Percentiles rank a stretch among this genome's conserved stretches.
Conservation (phyloP, 2,888 invertebrate species). For the Acronicta alni region DNA sequence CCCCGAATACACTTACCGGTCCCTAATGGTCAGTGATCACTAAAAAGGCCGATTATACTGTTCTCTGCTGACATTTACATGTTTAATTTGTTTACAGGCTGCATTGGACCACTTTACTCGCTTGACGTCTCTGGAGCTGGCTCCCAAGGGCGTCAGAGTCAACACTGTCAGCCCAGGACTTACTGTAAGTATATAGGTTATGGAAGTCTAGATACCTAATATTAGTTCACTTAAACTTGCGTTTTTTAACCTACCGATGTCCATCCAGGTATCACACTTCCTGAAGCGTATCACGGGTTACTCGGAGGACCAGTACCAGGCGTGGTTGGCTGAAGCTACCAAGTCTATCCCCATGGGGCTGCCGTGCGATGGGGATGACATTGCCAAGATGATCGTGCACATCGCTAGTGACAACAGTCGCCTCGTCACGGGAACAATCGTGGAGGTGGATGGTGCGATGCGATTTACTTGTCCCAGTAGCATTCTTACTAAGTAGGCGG, state of each 20-base stretch:
- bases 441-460: constrained; percentile 59
- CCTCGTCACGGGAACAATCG: constrained; percentile 93
- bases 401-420: constrained; percentile 94
- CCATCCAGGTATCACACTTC: constrained; percentile 45
- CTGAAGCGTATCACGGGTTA: constrained; percentile 47
- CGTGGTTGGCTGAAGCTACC: constrained; percentile 40
- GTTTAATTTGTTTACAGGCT: constrained; percentile 62
- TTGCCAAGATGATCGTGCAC: constrained; percentile 94
- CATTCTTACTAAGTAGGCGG: constrained; percentile 2
- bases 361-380: constrained; percentile 88
- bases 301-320: constrained; percentile 50
- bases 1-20: too few species aligned
- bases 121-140: constrained; percentile 91
- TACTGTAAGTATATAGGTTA: constrained; percentile 80
- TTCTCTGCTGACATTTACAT: not conserved
- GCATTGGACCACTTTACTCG: constrained; percentile 72
- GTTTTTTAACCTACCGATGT: not conserved
- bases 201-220: not conserved
- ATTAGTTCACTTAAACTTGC: too few species aligned
- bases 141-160: constrained; percentile 90
- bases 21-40: too few species aligned
- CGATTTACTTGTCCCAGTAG: constrained; percentile 13
- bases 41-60: too few species aligned
- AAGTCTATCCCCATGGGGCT: constrained; percentile 51
- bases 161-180: constrained; percentile 94